phyloP scores from a whole-genome alignment of 2,797 vertebrate genomes.

The Margarornis squamiger region DNA sequence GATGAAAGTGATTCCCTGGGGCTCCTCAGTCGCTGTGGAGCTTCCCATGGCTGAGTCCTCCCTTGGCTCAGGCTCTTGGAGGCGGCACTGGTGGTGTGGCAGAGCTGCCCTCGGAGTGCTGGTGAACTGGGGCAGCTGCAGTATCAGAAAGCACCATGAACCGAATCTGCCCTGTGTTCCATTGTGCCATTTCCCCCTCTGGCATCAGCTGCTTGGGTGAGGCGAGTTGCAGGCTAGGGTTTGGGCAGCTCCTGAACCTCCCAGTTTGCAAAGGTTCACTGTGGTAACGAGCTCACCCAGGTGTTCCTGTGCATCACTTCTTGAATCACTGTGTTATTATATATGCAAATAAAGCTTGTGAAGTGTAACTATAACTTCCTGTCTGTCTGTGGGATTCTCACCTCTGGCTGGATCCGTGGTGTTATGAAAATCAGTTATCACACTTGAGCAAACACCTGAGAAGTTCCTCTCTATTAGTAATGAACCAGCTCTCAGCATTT shows the following conservation, averaged over 20 bases:
- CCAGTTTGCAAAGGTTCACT: not conserved
- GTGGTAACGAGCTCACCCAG: not conserved
- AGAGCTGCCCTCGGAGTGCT: not conserved
- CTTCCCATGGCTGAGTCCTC: not conserved
- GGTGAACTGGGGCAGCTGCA: not conserved
- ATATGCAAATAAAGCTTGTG: not conserved
- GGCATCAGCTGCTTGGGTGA: not conserved
- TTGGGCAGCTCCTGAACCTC: not conserved
- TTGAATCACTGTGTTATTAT: not conserved
- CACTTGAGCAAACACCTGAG: not conserved
- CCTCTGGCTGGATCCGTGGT: not conserved
- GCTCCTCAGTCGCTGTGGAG: not conserved
- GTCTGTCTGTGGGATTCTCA: not conserved
- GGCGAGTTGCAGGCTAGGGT: not conserved
- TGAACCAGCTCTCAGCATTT: not conserved
- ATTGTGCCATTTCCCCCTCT: not conserved
- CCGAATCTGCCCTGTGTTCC: fast-evolving
- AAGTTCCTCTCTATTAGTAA: not conserved
- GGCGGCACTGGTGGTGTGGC: fast-evolving
- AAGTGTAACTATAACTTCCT: not conserved
- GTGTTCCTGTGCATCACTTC: not conserved
- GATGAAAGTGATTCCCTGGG: not conserved
- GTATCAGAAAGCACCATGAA: fast-evolving
- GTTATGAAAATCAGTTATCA: not conserved
- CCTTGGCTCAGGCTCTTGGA: not conserved